These are phyloP conservation scores for Vannuccia rotundouncinata DNA, from an alignment of 2,888 invertebrate species.

Conservation along the genomic window DNA sequence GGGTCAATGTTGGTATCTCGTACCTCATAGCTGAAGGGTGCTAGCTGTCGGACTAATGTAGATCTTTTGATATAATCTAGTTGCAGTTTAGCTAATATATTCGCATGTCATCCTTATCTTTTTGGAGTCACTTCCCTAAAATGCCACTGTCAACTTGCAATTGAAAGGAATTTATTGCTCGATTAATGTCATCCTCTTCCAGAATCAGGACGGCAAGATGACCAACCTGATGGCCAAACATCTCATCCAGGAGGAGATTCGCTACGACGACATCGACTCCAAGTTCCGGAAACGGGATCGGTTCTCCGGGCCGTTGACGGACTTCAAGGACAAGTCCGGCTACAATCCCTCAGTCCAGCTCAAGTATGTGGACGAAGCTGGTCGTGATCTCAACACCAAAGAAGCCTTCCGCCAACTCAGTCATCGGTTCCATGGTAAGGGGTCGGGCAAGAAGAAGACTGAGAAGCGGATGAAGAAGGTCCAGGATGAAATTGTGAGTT, in stretches of 20 bases:
- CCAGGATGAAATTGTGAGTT: slow-evolving; percentile 76
- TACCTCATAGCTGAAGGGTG: too few species aligned
- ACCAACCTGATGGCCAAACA: slow-evolving; percentile 27
- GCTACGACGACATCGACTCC: slow-evolving; percentile 49
- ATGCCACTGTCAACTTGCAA: too few species aligned
- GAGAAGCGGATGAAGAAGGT: slow-evolving; percentile 90
- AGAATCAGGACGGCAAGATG: not conserved
- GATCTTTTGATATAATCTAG: too few species aligned
- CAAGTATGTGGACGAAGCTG: slow-evolving; percentile 94
- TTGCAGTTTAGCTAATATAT: too few species aligned
- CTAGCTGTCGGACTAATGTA: too few species aligned
- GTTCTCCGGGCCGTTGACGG: slow-evolving; percentile 36
- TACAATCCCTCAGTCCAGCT: slow-evolving; percentile 89
- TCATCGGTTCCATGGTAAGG: slow-evolving; percentile 98
- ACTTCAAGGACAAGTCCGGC: slow-evolving; percentile 77
- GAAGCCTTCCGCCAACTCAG: slow-evolving; percentile 90
- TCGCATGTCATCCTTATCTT: too few species aligned
- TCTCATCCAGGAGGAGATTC: slow-evolving; percentile 31
- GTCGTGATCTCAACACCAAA: slow-evolving; percentile 80
- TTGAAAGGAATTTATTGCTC: too few species aligned
- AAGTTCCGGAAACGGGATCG: slow-evolving; percentile 41
- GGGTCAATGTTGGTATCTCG: too few species aligned
- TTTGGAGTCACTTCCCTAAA: too few species aligned
- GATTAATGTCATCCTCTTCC: too few species aligned
- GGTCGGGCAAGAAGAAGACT: slow-evolving; percentile 92